Evolutionary conservation across 1,140 invertebrate genomes (phyloP).

Genomic region (Formica selysi): DNA sequence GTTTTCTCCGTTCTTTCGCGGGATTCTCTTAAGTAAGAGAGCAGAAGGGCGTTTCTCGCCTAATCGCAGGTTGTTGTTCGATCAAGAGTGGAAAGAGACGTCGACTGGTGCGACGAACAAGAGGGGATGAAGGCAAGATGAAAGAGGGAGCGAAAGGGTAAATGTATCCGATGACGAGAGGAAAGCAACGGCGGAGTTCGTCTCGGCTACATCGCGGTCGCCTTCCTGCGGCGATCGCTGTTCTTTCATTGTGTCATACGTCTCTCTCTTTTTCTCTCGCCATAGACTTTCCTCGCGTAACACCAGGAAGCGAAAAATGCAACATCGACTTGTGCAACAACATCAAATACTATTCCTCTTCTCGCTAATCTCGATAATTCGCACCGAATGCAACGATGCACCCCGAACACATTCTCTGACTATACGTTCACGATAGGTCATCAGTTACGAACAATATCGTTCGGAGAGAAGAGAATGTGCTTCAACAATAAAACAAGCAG

Average conservation of each 20-base stretch:
- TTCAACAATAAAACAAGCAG: background rate
- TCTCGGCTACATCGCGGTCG: background rate
- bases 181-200: constrained; percentile 1
- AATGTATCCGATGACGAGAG: constrained; percentile 45
- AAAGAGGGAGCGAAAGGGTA: constrained; percentile 35
- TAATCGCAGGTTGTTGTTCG: constrained; percentile 56
- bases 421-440: background rate
- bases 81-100: constrained; percentile 53
- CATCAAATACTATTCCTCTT: background rate
- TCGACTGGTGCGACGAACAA: constrained; percentile 19
- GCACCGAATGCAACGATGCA: background rate
- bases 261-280: background rate
- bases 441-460: background rate
- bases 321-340: constrained; percentile 16
- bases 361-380: background rate
- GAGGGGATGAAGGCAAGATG: background rate
- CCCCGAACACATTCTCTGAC: background rate
- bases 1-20: constrained; percentile 27
- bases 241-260: constrained; percentile 11
- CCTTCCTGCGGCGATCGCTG: background rate
- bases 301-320: constrained; percentile 39
- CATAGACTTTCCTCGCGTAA: constrained; percentile 42
- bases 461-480: background rate
- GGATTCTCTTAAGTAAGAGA: constrained; percentile 34
- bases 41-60: constrained; percentile 28